Conservation (phyloP, 2,888 invertebrate species). For the Lampropteryx suffumata region DNA sequence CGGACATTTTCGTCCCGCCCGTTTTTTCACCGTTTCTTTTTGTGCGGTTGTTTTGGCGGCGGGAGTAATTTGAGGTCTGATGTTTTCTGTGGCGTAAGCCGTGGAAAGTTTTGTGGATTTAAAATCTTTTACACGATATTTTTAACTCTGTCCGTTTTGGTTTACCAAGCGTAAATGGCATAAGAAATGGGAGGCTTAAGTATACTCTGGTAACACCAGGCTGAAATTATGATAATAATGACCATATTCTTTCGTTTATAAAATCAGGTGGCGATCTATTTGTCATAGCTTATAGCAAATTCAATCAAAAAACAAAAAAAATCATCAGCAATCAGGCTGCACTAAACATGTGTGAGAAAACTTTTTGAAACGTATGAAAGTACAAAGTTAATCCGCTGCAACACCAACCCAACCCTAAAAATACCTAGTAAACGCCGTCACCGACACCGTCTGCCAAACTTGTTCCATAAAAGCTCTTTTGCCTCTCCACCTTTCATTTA, state of each 20-base stretch:
- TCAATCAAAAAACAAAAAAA: too few relatives aligned
- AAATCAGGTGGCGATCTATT: too few relatives aligned
- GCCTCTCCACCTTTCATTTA: constrained; percentile 72
- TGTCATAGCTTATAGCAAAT: too few relatives aligned
- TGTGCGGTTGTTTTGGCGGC: constrained; percentile 41
- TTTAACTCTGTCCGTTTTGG: neutral
- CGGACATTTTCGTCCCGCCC: constrained; percentile 55
- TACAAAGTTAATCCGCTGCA: constrained; percentile 34
- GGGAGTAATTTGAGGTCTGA: constrained; percentile 24
- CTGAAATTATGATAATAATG: too few relatives aligned
- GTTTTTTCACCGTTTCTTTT: constrained; percentile 52
- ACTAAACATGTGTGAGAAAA: too few relatives aligned
- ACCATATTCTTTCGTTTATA: too few relatives aligned
- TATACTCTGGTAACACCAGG: too few relatives aligned
- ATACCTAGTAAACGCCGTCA: constrained; percentile 62
- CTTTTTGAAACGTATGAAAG: neutral
- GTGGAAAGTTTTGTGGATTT: constrained; percentile 12
- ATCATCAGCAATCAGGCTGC: too few relatives aligned
- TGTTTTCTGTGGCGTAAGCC: constrained; percentile 10
- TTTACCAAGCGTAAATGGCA: too few relatives aligned
- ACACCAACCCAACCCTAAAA: constrained; percentile 44
- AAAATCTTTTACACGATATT: constrained; percentile 10
- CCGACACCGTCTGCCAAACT: constrained; percentile 70
- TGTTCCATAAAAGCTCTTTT: constrained; percentile 76
- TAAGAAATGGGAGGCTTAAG: too few relatives aligned